Base-by-base conservation (phyloP, 2,113 vertebrate genomes). In the Pangasianodon hypophthalmus region DNA sequence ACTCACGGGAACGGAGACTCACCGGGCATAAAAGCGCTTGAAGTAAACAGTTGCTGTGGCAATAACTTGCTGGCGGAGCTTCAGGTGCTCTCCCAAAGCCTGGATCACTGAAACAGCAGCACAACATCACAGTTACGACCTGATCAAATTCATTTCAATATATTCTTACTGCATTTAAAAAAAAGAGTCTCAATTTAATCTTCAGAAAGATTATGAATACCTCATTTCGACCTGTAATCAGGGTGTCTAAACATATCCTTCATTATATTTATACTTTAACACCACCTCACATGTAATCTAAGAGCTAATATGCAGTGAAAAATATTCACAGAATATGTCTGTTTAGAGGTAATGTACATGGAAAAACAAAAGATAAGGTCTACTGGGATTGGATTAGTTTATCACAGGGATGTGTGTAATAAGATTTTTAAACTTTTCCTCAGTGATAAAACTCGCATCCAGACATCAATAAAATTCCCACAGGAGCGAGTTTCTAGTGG, bases 21-120 rank as follows among this genome's bases (percentile, higher is more conserved):
- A 99, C 98, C 98, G 97, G 94, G 98, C 98, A 96, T 99, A 99
- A 95, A 99, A 99, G 92, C 98, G 98, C 96, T 99, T 99, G 95
- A 99, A 99, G 96, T 99, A 99, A 89, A 99, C 98, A 8, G 98
- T 99, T 92, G 98, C 98, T 67, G 98, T 99, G 83, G 98, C 98
- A 93, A 99, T 99, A 95, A 99, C 98, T 96, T 99, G 98, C 94
- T 99, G 98, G 94, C 98, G 96, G 95, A 99, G 96, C 95, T 99
- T 99, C 96, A 99, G 96, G 94, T 99, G 98, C 95, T 99, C 98
- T 92, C 98, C 98, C 94, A 99, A 96, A 93, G 98, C 98, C 94
- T 99, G 98, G 92, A 99, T 99, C 46, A 88, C 60, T 88, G 85
- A 32, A 41, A 87, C 32, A 29, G n/a, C 32, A 37, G 0, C 19